Percentiles rank a stretch among this genome's conserved stretches.
Evolutionary conservation across 2,797 vertebrate species (phyloP).

Genomic region (Podarcis lilfordi): DNA sequence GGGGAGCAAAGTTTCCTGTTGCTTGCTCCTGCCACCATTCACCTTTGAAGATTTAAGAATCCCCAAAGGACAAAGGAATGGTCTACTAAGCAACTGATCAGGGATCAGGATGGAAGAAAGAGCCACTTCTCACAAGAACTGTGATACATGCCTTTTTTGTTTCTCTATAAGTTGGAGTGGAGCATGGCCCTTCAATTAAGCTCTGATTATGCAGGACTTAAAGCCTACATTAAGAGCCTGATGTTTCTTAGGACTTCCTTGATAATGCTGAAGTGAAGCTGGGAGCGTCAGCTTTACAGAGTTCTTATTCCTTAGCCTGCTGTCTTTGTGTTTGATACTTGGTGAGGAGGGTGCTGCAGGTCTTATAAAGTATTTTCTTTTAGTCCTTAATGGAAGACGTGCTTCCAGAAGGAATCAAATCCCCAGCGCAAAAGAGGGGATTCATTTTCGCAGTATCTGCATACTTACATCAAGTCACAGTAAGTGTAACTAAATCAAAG

Average conservation of each 20-base stretch:
- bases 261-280: neutral
- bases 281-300: too few relatives aligned
- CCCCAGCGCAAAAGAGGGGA: too few relatives aligned
- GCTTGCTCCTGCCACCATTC: neutral
- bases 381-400: neutral
- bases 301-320: neutral
- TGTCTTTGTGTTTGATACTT: neutral
- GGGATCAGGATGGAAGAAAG: too few relatives aligned
- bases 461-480: too few relatives aligned
- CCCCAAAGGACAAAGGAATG: neutral
- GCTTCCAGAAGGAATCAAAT: neutral
- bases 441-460: too few relatives aligned
- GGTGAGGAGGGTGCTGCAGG: too few relatives aligned
- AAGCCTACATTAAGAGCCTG: neutral
- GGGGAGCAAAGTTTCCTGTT: too few relatives aligned
- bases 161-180: neutral
- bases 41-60: neutral
- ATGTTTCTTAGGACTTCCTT: neutral
- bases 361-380: neutral
- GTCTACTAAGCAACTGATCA: neutral
- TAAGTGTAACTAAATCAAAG: too few relatives aligned
- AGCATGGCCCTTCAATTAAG: neutral
- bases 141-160: neutral
- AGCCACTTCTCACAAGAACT: too few relatives aligned
- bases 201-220: neutral